These are phyloP conservation scores for Gambusia yucatana DNA, from an alignment of 2,797 vertebrate genomes.

Conservation along the genomic window DNA sequence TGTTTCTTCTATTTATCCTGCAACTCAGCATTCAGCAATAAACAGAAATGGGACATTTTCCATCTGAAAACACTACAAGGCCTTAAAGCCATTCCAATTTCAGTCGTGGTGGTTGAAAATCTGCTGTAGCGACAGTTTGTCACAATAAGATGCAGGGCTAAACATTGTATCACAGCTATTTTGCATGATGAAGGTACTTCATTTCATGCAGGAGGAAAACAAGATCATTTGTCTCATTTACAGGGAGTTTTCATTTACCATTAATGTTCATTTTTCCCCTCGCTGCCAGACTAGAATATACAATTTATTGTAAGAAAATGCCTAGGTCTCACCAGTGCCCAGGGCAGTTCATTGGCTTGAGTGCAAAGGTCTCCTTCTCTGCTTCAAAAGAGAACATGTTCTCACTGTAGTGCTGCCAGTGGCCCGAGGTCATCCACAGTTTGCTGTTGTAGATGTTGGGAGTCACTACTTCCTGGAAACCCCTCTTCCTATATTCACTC, in stretches of 20 bases:
- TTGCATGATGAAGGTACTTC: not conserved
- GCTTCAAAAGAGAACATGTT: constrained; percentile 99
- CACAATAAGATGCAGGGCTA: not conserved
- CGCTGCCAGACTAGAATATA: not conserved
- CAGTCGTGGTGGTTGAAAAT: constrained; percentile 19
- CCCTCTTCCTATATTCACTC: constrained; percentile 93
- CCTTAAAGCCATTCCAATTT: constrained; percentile 26
- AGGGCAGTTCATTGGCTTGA: constrained; percentile 99
- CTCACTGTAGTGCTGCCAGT: constrained; percentile 98
- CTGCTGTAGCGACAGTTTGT: constrained; percentile 4
- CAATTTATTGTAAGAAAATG: not conserved
- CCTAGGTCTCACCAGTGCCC: constrained; percentile 89
- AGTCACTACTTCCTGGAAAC: constrained; percentile 96
- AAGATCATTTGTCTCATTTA: constrained; percentile 9
- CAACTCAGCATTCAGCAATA: constrained; percentile 51
- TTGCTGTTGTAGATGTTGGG: constrained; percentile 98
- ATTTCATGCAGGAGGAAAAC: constrained; percentile 7
- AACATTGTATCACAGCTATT: not conserved
- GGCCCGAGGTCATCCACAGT: constrained; percentile 96
- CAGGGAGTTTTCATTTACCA: not conserved
- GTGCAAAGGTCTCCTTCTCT: constrained; percentile 95
- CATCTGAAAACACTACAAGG: constrained; percentile 41
- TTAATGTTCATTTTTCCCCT: not conserved
- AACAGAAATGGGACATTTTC: constrained; percentile 51
- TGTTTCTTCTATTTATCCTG: constrained; percentile 33